Base-by-base conservation (phyloP, 2,888 invertebrate species). In the Tenthredo distinguenda region DNA sequence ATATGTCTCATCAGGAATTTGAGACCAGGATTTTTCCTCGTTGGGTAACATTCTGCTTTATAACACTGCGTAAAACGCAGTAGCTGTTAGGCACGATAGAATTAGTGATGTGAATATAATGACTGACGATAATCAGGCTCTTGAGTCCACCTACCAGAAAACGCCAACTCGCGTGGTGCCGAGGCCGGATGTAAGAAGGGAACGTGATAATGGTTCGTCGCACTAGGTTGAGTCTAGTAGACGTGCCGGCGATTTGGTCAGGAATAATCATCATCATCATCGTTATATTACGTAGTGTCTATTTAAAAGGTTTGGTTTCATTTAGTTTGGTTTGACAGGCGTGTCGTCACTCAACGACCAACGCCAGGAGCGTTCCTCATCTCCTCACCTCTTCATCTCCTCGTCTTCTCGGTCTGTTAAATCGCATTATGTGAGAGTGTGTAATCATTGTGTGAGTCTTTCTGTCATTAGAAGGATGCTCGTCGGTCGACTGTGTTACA, bases 271-370 rank as follows among this genome's bases (percentile, higher is more conserved):
- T 74, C 40, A 74, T 40, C 40, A 72, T 77, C 50, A 26, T 50
- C 31, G 34, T 68, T 26, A 68, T 68, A 77, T 77, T 55, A 77
- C 77, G 77, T 77, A 31, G 77, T n/a, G 81, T 81, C 81, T 81
- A 62, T 81, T 58, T 81, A 62, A 81, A 81, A 77, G 31, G 62
- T 81, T 74, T 26, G n/a, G 58, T 81, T 58, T 40, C 31, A 37
- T 62, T 82, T 65, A n/a, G 50, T 82, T 71, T 50, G 31, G 68
- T 68, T 83, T 83, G 83, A 83, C 83, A 83, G 68, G 68, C 83
- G 68, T 83, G 83, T 83, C 83, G 68, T 83, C 83, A 71, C 83
- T 71, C 65, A 83, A 47, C 81, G 77, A 55, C 50, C 77, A 65
- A 55, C 77, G 77, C 77, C 77, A 77, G 50, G 77, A 77, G 81